Conservation (phyloP, 2,888 invertebrate genomes). For the Eurois occulta region DNA sequence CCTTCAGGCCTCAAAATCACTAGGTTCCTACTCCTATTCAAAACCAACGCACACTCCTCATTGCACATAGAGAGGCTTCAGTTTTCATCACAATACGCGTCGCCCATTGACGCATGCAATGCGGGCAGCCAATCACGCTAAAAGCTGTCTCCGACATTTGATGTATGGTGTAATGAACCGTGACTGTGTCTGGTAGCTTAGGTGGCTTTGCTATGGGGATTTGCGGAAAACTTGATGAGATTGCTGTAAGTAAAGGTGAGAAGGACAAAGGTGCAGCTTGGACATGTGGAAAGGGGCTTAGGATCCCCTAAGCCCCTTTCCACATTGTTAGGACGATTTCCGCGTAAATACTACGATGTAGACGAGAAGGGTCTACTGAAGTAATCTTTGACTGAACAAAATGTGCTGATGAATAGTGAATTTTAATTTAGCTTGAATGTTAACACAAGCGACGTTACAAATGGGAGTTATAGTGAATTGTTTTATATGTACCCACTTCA, state of each 20-base stretch:
- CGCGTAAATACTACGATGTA: not conserved
- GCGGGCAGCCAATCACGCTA: slow-evolving; percentile 62
- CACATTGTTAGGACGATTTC: not conserved
- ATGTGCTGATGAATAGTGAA: not conserved
- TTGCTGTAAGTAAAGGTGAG: not conserved
- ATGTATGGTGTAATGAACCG: slow-evolving; percentile 23
- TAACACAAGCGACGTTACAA: not conserved
- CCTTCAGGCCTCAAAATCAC: not conserved
- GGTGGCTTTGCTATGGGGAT: not conserved
- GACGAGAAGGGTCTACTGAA: not conserved
- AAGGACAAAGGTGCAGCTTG: not conserved
- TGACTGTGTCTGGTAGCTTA: slow-evolving; percentile 10
- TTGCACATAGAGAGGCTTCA: slow-evolving; percentile 8
- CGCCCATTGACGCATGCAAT: slow-evolving; percentile 53
- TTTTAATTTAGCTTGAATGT: not conserved
- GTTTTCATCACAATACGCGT: slow-evolving; percentile 28
- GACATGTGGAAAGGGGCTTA: not conserved
- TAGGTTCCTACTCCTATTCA: not conserved
- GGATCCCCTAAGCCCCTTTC: no score
- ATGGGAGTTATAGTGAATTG: not conserved
- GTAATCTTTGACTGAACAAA: not conserved
- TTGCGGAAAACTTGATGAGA: not conserved
- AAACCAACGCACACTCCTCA: not conserved
- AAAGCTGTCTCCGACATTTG: slow-evolving; percentile 58
- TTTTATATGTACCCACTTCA: not conserved